Conservation (phyloP, 2,113 vertebrate species). For the Salminus brasiliensis region DNA sequence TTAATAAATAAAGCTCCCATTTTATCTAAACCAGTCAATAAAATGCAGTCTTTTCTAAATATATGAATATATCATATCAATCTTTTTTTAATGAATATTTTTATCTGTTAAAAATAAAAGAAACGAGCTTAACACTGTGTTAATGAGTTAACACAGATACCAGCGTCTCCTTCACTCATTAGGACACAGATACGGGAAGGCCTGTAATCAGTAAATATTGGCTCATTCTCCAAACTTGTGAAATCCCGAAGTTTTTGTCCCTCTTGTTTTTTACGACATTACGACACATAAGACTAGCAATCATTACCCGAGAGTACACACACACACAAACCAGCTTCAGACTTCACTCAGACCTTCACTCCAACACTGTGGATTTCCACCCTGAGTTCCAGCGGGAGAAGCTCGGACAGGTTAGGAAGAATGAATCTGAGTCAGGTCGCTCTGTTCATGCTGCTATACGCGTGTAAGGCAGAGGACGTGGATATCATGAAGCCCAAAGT, state of each 20-base stretch:
- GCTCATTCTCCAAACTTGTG: background rate
- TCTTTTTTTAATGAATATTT: too few species aligned
- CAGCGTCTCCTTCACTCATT: too few species aligned
- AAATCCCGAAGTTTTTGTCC: background rate
- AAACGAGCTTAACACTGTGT: too few species aligned
- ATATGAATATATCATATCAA: too few species aligned
- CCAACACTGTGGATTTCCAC: background rate
- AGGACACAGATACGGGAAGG: too few species aligned
- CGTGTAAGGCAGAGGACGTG: background rate
- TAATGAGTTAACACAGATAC: too few species aligned
- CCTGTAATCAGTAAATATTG: too few species aligned
- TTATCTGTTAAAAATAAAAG: too few species aligned
- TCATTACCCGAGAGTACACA: background rate
- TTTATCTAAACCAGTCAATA: too few species aligned
- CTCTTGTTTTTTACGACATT: background rate
- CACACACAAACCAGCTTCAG: background rate
- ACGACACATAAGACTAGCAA: background rate
- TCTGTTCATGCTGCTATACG: background rate
- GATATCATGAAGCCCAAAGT: conserved; percentile 17
- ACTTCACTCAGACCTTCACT: background rate
- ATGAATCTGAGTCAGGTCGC: background rate
- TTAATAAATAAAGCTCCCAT: too few species aligned
- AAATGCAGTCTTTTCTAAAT: too few species aligned
- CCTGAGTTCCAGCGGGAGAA: background rate
- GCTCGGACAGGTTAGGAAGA: too few species aligned